phyloP scores from a whole-genome alignment of 2,797 vertebrate species.

The Acrossocheilus wenchowensis region DNA sequence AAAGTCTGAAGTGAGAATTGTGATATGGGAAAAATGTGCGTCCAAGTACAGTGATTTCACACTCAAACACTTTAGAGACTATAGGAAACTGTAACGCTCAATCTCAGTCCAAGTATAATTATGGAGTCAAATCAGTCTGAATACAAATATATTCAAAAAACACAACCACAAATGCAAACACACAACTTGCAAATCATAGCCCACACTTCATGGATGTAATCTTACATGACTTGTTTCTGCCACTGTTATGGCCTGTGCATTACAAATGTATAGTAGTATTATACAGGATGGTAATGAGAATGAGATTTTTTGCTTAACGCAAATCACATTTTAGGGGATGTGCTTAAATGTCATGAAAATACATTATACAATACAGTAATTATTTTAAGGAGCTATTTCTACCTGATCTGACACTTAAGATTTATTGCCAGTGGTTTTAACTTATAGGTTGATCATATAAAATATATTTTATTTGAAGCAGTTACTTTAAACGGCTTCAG shows the following conservation, averaged over 20 bases:
- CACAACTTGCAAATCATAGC: neutral
- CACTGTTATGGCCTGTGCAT: too few relatives aligned
- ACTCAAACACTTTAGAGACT: neutral
- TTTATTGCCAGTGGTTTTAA: neutral
- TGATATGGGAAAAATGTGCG: slow-evolving; percentile 57
- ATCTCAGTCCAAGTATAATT: neutral
- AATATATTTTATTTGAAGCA: too few relatives aligned
- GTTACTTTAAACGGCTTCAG: too few relatives aligned
- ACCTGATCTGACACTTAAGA: neutral
- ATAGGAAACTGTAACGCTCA: neutral
- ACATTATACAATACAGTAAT: neutral
- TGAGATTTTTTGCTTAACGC: neutral
- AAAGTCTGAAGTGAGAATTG: slow-evolving; percentile 62
- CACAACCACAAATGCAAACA: neutral
- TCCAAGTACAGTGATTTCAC: neutral
- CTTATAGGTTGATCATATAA: too few relatives aligned
- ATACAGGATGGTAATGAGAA: neutral
- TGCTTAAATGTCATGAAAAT: neutral
- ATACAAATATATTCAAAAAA: neutral
- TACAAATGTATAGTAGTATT: neutral
- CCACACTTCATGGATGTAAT: neutral
- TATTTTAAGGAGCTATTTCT: neutral
- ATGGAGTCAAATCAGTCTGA: neutral
- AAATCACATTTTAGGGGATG: neutral
- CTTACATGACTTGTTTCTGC: too few relatives aligned